phyloP scores from a whole-genome alignment of 2,113 vertebrate species.

The Bubo blakistoni region DNA sequence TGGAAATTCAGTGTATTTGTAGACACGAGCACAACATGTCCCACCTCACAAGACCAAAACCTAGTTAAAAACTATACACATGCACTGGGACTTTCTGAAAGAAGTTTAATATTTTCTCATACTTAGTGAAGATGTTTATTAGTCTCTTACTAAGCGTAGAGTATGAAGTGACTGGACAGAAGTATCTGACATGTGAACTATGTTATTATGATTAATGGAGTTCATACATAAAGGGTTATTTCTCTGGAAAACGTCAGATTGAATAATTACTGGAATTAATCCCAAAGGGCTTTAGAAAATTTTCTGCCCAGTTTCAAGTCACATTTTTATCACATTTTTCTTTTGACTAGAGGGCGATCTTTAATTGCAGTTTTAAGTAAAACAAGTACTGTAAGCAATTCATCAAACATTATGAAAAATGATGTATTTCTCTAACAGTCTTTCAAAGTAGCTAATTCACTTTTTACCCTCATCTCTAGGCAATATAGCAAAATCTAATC shows the following conservation, averaged over 20 bases:
- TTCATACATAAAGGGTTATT: conserved; percentile 45
- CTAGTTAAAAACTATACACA: not conserved
- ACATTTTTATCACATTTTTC: conserved; percentile 59
- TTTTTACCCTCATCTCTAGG: conserved; percentile 31
- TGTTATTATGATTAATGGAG: conserved; percentile 42
- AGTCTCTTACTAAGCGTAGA: not conserved
- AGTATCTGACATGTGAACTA: conserved; percentile 46
- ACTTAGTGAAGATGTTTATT: conserved; percentile 23
- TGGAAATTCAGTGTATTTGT: not conserved
- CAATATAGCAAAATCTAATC: conserved; percentile 21
- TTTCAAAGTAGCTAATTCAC: conserved; percentile 30
- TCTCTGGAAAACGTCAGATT: conserved; percentile 46
- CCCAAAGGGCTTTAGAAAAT: conserved; percentile 35
- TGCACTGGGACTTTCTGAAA: not conserved
- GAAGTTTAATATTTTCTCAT: not conserved
- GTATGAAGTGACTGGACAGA: conserved; percentile 9
- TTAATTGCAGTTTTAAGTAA: conserved; percentile 67
- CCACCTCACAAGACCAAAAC: not conserved
- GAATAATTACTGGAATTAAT: conserved; percentile 60
- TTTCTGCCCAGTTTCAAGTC: conserved; percentile 32
- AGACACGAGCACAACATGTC: not conserved
- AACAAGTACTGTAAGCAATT: conserved; percentile 57
- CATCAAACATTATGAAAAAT: conserved; percentile 59
- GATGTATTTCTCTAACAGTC: conserved; percentile 27
- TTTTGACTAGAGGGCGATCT: conserved; percentile 55